Evolutionary conservation across 2,888 invertebrate genomes (phyloP).

Genomic region (Diogma glabrata): DNA sequence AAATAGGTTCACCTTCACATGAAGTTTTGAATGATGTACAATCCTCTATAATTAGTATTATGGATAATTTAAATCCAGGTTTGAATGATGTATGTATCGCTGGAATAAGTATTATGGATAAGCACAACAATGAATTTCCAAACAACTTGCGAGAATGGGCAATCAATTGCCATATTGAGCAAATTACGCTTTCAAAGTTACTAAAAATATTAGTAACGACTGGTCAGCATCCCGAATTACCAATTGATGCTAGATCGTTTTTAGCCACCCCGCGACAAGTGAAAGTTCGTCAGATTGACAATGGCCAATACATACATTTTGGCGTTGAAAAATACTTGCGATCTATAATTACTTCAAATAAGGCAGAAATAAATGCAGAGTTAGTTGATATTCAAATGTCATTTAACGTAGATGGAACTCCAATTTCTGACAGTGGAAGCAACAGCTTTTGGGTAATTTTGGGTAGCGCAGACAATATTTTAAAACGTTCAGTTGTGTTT

Average conservation of each 20-base stretch:
- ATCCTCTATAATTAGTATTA: neutral
- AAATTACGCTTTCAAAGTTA: neutral
- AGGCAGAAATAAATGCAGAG: neutral
- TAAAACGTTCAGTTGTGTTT: too few relatives aligned
- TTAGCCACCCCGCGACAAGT: neutral
- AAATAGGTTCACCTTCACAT: neutral
- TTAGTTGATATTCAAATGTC: neutral
- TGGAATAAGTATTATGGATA: neutral
- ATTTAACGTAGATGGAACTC: conserved; percentile 2
- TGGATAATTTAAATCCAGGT: neutral
- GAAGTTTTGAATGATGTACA: neutral
- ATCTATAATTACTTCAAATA: neutral
- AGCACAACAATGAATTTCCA: neutral
- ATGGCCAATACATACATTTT: too few relatives aligned
- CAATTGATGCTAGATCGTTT: too few relatives aligned
- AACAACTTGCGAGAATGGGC: neutral
- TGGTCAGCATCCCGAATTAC: neutral
- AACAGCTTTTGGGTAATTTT: neutral
- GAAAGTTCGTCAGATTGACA: too few relatives aligned
- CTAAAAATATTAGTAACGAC: neutral
- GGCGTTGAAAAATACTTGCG: neutral
- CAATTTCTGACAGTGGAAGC: neutral
- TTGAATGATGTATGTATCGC: conserved; percentile 3
- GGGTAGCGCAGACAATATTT: too few relatives aligned
- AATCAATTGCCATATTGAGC: neutral